Base-by-base conservation (phyloP, 2,888 invertebrate genomes). In the Cerceris ruficornis region DNA sequence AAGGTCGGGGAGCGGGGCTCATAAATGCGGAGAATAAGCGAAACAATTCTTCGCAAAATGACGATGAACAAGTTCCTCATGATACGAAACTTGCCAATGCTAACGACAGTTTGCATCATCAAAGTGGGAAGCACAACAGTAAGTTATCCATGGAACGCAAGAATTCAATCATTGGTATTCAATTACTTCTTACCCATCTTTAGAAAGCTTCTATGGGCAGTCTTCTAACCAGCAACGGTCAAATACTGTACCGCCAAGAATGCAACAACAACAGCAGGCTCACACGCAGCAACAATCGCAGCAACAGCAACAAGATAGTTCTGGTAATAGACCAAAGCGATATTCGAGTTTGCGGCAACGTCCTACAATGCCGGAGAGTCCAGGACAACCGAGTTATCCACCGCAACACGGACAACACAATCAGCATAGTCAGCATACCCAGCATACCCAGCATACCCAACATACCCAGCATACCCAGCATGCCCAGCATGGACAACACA, bases 321-420 rank as follows among this genome's bases (percentile, higher is more conserved):
- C 92, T 69, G 92, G 91, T 46, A 93, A 92, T 73, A 93, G 94
- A 80, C 94, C 95, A 8, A 96, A 96, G 87, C 93, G 96, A 39
- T 96, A 96, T 90, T 96, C 96, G 4, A 95, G 95, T 72, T 93
- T 95, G 85, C 93, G 96, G 69, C 95, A 95, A 89, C 92, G 95
- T 69, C 93, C 93, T 58, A 80, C 89, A 8, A 90, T 92, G 52
- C 77, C 91, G 0, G 92, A 92, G 42, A 91, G 87, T 39, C 81
- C 88, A 13, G 77, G 87, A 0, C 91, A 90, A 66, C 90, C 88
- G 62, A 89, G 86, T 83, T 92, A 90, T 82, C 89, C 87, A 62
- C 85, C 90, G 42, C 89, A 88, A 65, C 90, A 89, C 58, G 79
- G 81, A 0, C 92, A 91, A 66, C 92, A 91, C 59, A 87, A 59